Percentiles rank a stretch among this genome's conserved stretches.
These are phyloP conservation scores for Aphelinus certus DNA, from an alignment of 1,140 invertebrate species.

Conservation along the genomic window DNA sequence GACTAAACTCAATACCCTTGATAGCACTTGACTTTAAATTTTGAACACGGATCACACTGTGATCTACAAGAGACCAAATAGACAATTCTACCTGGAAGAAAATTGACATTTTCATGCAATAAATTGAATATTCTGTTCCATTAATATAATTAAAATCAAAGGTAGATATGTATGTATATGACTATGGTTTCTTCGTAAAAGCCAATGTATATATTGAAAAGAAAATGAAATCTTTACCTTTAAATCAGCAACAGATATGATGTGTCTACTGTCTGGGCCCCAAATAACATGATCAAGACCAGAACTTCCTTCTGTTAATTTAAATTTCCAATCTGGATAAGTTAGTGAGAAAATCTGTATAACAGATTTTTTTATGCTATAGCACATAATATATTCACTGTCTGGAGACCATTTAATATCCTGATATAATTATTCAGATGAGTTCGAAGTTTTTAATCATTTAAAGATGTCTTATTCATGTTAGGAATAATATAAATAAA, in stretches of 20 bases:
- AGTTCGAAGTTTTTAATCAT: slow-evolving; percentile 20
- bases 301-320: slow-evolving; percentile 56
- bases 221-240: slow-evolving; percentile 49
- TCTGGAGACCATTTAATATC: slow-evolving; percentile 59
- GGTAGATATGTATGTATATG: not conserved
- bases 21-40: slow-evolving; percentile 56
- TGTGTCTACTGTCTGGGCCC: slow-evolving; percentile 55
- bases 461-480: slow-evolving; percentile 11
- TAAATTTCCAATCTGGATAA: slow-evolving; percentile 59
- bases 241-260: slow-evolving; percentile 57
- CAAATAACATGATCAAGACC: slow-evolving; percentile 57
- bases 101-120: too few species aligned
- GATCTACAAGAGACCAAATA: slow-evolving; percentile 54
- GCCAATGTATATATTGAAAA: slow-evolving; percentile 4
- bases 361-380: slow-evolving; percentile 53
- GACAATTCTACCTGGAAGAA: slow-evolving; percentile 57
- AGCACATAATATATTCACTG: slow-evolving; percentile 57
- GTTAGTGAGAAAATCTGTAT: slow-evolving; percentile 56
- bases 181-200: not conserved
- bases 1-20: slow-evolving; percentile 51
- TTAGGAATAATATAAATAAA: slow-evolving; percentile 24
- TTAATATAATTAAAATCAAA: too few species aligned
- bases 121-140: not conserved
- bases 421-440: slow-evolving; percentile 44
- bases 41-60: slow-evolving; percentile 52